Evolutionary conservation across 2,113 vertebrate species (phyloP).

Genomic region (Mirounga angustirostris): DNA sequence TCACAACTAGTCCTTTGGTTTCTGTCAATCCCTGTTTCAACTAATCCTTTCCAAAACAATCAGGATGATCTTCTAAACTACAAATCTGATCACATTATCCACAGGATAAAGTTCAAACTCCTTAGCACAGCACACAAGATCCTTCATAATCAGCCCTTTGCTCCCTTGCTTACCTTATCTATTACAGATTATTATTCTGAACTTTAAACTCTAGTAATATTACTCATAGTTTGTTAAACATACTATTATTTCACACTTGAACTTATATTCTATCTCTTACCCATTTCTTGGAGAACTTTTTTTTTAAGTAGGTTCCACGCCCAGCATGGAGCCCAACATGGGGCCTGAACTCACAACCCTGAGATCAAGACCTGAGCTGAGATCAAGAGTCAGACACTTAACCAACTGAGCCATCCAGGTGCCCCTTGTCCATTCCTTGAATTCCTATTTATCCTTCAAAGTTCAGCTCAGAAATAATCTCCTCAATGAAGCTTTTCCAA

Average conservation of each 20-base stretch:
- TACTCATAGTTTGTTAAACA: neutral
- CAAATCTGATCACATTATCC: neutral
- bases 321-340: neutral
- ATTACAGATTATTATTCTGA: neutral
- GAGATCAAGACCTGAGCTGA: neutral
- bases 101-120: constrained; percentile 1
- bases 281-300: neutral
- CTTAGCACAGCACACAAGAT: neutral
- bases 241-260: neutral
- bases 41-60: neutral
- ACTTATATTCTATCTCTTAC: neutral
- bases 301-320: neutral
- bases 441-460: constrained; percentile 21
- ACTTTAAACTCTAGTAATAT: neutral
- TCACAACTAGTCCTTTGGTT: neutral
- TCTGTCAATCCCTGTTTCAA: neutral
- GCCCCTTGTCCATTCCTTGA: neutral
- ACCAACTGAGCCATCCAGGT: neutral
- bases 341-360: neutral
- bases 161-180: neutral
- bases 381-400: neutral
- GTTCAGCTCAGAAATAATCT: constrained; percentile 4
- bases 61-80: neutral
- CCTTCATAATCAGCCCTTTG: neutral
- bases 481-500: neutral